A percentile compares a stretch with the other conserved stretches of the same genome.
phyloP scores from a whole-genome alignment of 37 sponge, comb jelly and placozoan genomes.

The Tethya wilhelma region DNA sequence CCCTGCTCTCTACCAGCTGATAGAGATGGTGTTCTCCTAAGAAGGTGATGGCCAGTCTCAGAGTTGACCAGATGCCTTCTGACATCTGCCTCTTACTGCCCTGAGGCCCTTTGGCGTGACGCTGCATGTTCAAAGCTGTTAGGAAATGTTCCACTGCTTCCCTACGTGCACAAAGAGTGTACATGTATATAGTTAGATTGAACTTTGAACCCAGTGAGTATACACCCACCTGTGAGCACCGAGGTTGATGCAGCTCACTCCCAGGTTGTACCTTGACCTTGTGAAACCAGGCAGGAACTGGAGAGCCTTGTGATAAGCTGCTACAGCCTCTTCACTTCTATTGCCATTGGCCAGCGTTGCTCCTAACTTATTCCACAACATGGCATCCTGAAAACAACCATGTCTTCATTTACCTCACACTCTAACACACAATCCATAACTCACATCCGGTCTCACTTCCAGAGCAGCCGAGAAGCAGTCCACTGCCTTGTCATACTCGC shows the following conservation, averaged over 20 bases:
- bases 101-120: constrained; percentile 53
- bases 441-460: constrained; percentile 57
- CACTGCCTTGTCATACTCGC: constrained; percentile 87
- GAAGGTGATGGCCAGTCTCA: constrained; percentile 67
- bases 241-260: constrained; percentile 96
- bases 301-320: constrained; percentile 88
- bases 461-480: constrained; percentile 89
- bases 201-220: background rate
- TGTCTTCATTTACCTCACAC: background rate
- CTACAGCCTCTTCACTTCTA: constrained; percentile 83
- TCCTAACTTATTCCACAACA: constrained; percentile 97
- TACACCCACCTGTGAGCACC: constrained; percentile 68
- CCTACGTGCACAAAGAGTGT: background rate
- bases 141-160: constrained; percentile 90
- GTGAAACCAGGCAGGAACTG: constrained; percentile 87
- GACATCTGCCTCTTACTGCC: constrained; percentile 62
- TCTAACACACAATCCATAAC: background rate
- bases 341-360: constrained; percentile 93
- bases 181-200: background rate
- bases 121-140: constrained; percentile 77
- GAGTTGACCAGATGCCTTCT: constrained; percentile 87
- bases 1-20: background rate
- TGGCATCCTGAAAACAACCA: constrained; percentile 57
- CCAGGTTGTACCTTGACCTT: constrained; percentile 93
- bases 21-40: constrained; percentile 24